phyloP scores from a whole-genome alignment of 2,797 vertebrate species.

The Threskiornis aethiopicus region DNA sequence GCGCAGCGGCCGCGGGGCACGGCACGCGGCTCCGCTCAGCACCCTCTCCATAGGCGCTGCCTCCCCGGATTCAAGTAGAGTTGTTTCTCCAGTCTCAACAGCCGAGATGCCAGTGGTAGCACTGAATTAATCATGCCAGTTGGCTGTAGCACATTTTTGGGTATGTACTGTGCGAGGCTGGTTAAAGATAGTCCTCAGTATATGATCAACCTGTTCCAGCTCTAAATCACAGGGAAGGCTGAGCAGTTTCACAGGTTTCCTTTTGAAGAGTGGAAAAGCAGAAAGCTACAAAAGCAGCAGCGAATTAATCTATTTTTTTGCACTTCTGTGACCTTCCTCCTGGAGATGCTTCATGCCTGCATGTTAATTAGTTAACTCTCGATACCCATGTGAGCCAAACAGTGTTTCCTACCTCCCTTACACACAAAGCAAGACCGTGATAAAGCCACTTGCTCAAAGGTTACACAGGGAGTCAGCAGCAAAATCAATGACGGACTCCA shows the following conservation, averaged over 20 bases:
- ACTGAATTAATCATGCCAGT: not conserved
- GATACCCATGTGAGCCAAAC: not conserved
- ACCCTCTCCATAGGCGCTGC: not conserved
- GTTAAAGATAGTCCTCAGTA: not conserved
- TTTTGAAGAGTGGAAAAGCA: slow-evolving; percentile 34
- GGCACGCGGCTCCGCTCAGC: not conserved
- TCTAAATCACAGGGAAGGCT: not conserved
- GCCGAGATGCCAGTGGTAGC: not conserved
- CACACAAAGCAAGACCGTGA: not conserved
- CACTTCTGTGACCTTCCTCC: not conserved
- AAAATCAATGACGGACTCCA: not conserved
- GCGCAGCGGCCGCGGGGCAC: not conserved
- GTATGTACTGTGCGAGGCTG: not conserved
- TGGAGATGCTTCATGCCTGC: not conserved
- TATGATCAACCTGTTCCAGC: not conserved
- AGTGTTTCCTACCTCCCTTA: not conserved
- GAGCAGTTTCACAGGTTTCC: not conserved
- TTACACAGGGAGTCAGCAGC: not conserved
- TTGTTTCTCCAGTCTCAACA: not conserved
- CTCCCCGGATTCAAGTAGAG: not conserved
- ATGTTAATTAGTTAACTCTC: slow-evolving; percentile 30
- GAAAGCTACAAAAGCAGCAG: not conserved
- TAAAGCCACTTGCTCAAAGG: not conserved
- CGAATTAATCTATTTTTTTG: not conserved
- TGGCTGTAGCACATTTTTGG: slow-evolving; percentile 23